Base-by-base conservation (phyloP, 2,113 vertebrate species). In the Phrynosoma platyrhinos region DNA sequence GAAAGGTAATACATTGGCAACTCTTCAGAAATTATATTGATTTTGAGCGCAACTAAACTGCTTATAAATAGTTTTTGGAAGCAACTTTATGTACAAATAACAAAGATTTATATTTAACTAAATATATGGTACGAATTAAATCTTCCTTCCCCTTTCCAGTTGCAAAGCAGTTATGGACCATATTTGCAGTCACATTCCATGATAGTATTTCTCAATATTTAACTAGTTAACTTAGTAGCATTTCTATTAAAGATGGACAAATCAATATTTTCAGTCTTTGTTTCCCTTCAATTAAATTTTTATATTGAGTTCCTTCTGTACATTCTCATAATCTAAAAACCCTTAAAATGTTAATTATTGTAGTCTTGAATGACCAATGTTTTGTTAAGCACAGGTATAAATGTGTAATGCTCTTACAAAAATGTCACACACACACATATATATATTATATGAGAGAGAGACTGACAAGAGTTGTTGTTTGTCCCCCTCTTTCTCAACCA, bases 91-190 rank as follows among this genome's bases (percentile, higher is more conserved):
- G 97, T 97, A 97, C 96, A 97, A 97, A 97, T 98, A 97, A 97
- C 97, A 97, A 97, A 97, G 97, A 96, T 97, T 97, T 97, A 97
- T 97, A 97, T 97, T 97, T 97, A 97, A 97, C 96, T 97, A 97
- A 97, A 96, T 96, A 96, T 97, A 97, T 97, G 97, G 97, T 97
- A 97, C 97, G 96, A 95, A 96, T 95, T 95, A 96, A 96, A 94
- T 94, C 96, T 92, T 78, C 91, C 94, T 95, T 95, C 93, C 94
- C 93, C 95, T 95, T 95, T 91, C 92, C 94, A 92, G 75, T 88
- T 82, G 85, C 92, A 64, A 93, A 93, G 96, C 96, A 97, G 96
- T 93, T 97, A 94, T 91, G 92, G 92, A 91, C 93, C 90, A 79
- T 94, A 92, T 95, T 96, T 97, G 94, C 96, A 95, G 91, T 94